Conservation (phyloP, 2,113 vertebrate species). For the Bambusicola thoracicus region DNA sequence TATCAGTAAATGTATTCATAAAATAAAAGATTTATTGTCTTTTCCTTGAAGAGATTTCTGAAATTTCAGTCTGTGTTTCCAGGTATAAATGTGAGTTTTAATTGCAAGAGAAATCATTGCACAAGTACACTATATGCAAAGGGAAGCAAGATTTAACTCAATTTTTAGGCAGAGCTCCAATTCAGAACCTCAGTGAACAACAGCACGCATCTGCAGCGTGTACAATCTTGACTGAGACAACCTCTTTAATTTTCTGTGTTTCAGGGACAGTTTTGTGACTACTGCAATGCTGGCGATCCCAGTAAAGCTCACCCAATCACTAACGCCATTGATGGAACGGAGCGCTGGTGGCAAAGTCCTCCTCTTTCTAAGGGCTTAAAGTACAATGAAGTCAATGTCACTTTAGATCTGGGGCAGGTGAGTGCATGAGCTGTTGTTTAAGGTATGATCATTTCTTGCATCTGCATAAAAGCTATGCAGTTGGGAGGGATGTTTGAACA, state of each 20-base stretch:
- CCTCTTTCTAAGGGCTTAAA: conserved; percentile 87
- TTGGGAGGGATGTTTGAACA: background rate
- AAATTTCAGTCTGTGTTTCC: background rate
- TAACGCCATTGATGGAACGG: conserved; percentile 90
- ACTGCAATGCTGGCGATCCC: conserved; percentile 86
- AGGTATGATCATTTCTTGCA: background rate
- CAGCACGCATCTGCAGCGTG: fast-evolving
- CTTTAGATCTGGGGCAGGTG: conserved; percentile 94
- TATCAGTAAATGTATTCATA: background rate
- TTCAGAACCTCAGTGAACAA: background rate
- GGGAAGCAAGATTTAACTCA: background rate
- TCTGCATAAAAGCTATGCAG: background rate
- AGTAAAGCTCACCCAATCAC: conserved; percentile 85
- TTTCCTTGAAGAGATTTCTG: background rate
- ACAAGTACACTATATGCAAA: background rate
- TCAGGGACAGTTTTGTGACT: conserved; percentile 94
- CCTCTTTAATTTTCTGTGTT: background rate
- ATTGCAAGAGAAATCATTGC: background rate
- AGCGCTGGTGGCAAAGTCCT: conserved; percentile 97
- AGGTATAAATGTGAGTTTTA: background rate
- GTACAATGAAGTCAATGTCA: conserved; percentile 91
- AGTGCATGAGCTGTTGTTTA: conserved; percentile 19
- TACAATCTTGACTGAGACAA: background rate
- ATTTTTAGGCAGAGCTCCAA: background rate
- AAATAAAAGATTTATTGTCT: background rate